Base-by-base conservation (phyloP, 2,888 invertebrate genomes). In the Rotaria magnacalcarata region DNA sequence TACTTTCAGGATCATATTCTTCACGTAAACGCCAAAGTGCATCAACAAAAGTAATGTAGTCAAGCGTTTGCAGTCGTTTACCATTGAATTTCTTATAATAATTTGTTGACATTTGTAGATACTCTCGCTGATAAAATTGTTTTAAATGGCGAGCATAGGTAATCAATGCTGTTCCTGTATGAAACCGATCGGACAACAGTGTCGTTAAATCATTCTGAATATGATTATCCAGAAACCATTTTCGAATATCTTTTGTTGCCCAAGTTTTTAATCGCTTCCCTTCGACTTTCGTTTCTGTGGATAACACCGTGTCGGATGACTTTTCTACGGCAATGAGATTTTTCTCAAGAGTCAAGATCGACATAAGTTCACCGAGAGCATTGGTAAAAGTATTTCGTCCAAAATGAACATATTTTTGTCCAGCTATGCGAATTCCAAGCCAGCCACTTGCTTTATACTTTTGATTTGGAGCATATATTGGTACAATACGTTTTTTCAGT, bases 321-420 rank as follows among this genome's bases (percentile, higher is more conserved):
- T 34, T 7, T 21, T 21, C 8, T 21, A 43, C 11, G 1, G 41
- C 21, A 6, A 43, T 7, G 0, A 24, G 10, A 10, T 75, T 75
- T 75, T 75, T 43, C 8, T 41, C 41, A 19, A 8, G 6, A 75
- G 2, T 41, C 41, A 75, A 6, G 1, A 75, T 21, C 10, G 75
- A 75, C 5, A 41, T 2, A 41, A 75, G 41, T 43, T 75, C 75
- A 41, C 24, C 6, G 8, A 75, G 5, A 41, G 41, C 75, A 43
- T 43, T 8, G 1, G 41, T 10, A 75, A 75, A 43, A 21, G 2
- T 1, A 43, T 43, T 75, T 75, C 75, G 75, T 24, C 75, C 75
- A 43, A 75, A 75, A 43, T 75, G 75, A 43, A 75, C 21, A 75
- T 75, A 75, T 75, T 75, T 75, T 43, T 75, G 75, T 19, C 75